Evolutionary conservation across 2,113 vertebrate species (phyloP).

Genomic region (Corythaixoides concolor): DNA sequence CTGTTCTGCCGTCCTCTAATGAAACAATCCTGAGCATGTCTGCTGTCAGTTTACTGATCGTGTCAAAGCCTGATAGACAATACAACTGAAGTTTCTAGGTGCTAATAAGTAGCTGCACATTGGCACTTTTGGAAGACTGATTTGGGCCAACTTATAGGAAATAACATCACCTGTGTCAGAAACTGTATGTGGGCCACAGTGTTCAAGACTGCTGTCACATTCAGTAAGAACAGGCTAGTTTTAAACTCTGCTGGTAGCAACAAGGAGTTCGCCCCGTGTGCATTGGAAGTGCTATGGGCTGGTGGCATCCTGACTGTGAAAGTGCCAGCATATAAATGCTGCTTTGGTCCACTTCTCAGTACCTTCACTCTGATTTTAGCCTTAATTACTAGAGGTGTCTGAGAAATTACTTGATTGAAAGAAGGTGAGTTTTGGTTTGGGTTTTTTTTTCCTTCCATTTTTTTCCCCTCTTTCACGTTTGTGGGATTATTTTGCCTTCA

Average conservation of each 20-base stretch:
- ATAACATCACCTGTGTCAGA: background rate
- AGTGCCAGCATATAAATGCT: background rate
- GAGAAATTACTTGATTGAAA: background rate
- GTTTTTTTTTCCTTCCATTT: accelerated
- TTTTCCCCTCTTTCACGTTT: background rate
- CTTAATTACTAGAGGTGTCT: background rate
- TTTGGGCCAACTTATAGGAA: background rate
- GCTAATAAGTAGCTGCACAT: background rate
- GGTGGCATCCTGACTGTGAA: background rate
- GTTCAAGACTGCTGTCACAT: background rate
- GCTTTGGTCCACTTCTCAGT: background rate
- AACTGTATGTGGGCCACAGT: background rate
- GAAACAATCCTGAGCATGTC: accelerated
- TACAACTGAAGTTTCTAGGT: background rate
- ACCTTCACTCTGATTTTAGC: background rate
- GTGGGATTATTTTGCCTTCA: background rate
- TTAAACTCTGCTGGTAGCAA: background rate
- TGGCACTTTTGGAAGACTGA: background rate
- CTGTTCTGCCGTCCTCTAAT: background rate
- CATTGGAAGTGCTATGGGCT: background rate
- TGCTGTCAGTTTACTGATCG: background rate
- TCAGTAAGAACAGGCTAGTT: background rate
- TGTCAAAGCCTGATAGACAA: background rate
- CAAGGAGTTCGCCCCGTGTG: background rate
- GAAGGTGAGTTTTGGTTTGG: background rate